Evolutionary conservation across 2,113 vertebrate genomes (phyloP).

Genomic region (Dermatemys mawii): DNA sequence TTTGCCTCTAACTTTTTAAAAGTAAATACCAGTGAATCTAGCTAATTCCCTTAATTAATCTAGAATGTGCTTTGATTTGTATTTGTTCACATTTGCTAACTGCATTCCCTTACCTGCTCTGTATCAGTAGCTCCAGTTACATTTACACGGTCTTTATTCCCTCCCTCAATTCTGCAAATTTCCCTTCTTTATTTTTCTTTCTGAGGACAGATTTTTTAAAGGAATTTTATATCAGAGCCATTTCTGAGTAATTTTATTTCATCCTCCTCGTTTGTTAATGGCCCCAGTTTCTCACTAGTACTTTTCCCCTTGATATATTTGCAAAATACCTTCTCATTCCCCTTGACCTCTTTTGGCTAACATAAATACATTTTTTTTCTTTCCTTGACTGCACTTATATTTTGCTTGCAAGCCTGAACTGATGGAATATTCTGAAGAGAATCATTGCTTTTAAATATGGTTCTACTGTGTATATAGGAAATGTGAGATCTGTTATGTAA

Average conservation of each 20-base stretch:
- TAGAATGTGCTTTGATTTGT: not conserved
- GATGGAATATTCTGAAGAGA: not conserved
- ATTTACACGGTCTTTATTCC: not conserved
- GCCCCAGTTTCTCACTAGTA: constrained; percentile 26
- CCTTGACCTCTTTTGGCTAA: constrained; percentile 1
- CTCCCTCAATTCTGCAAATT: not conserved
- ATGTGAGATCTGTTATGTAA: not conserved
- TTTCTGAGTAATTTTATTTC: constrained; percentile 33
- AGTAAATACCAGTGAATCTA: not conserved
- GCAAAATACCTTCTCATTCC: constrained; percentile 11
- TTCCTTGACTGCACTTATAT: not conserved
- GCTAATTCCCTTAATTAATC: not conserved
- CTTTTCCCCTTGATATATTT: constrained; percentile 40
- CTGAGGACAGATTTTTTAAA: constrained; percentile 21
- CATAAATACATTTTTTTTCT: not conserved
- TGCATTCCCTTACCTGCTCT: not conserved
- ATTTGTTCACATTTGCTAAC: not conserved
- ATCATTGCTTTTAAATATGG: not conserved
- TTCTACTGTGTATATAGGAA: not conserved
- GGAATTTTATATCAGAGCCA: not conserved
- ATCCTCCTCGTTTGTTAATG: constrained; percentile 26
- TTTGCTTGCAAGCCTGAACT: not conserved
- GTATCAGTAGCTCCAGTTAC: not conserved
- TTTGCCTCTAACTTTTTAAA: not conserved
- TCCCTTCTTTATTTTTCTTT: not conserved